Conservation (phyloP, 2,113 vertebrate species). For the Lontra canadensis region DNA sequence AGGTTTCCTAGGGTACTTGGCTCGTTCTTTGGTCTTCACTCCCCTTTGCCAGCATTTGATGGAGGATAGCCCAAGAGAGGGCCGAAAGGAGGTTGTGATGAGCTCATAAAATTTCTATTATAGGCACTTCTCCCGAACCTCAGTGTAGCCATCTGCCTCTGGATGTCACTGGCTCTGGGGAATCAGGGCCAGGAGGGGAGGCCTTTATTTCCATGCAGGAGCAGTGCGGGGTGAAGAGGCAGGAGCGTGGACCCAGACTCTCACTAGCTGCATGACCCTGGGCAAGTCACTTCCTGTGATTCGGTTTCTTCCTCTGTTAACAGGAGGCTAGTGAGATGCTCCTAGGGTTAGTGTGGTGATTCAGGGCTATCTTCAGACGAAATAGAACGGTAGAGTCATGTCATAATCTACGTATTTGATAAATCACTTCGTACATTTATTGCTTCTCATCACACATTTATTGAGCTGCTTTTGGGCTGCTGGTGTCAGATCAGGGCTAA, state of each 20-base stretch:
- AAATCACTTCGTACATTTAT: neutral
- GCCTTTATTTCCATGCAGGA: accelerated
- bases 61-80: too few species aligned
- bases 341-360: neutral
- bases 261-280: neutral
- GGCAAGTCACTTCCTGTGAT: neutral
- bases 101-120: neutral
- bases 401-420: neutral
- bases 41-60: neutral
- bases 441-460: neutral
- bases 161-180: neutral
- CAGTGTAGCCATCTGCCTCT: neutral
- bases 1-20: neutral
- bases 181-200: neutral
- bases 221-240: neutral
- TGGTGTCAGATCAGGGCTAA: neutral
- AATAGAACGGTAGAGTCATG: neutral
- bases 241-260: too few species aligned
- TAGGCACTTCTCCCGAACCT: accelerated
- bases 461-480: neutral
- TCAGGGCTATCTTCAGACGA: neutral
- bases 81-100: neutral
- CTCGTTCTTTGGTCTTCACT: neutral
- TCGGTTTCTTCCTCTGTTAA: neutral
- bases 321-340: neutral